Base-by-base conservation (phyloP, 2,797 vertebrate species). In the Dicrostonyx torquatus region DNA sequence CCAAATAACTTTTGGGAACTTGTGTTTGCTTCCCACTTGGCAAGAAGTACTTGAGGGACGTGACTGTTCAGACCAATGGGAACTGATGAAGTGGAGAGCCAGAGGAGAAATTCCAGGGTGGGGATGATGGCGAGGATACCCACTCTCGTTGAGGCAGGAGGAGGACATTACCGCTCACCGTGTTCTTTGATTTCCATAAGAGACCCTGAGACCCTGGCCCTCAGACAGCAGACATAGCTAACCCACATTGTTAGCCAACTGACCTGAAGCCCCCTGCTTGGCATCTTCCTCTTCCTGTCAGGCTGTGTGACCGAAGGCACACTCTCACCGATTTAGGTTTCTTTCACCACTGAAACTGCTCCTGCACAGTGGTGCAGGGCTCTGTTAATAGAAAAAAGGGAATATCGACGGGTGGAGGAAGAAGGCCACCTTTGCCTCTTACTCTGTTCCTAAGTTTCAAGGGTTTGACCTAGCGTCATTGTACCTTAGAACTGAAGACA, bases 401-500 rank as follows among this genome's bases (percentile, higher is more conserved):
- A 29, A 43, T 62, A 17, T n/a, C 37, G 48, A 78, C 17, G 13
- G 77, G 80, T 4, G 6, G 64, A 84, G 6, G 1, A 12, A 80
- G 45, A 48, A 37, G 58, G 34, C 34, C 0, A 11, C 24, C 15
- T 53, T 53, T 8, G 8, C 37, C 60, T 79, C 3, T 75, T 78
- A 45, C 48, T 88, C 50, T 37, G 40, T 79, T 83, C 37, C 8
- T 66, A 76, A 72, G 31, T 92, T 90, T 79, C 53, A 24, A 76
- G 93, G 73, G 37, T n/a, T 55, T 94, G 84, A 87, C 9, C 86
- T 96, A 45, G 93, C 68, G 45, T 91, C 48, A 37, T 9, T 93
- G 70, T 60, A 53, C 58, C 20, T 85, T 66, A 79, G 45, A 90
- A 86, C 40, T 82, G 60, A 26, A 58, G 31, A 58, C 60, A 53